Percentiles rank a stretch among this genome's conserved stretches.
phyloP scores from a whole-genome alignment of 2,797 vertebrate genomes.

The Phataginus tricuspis region DNA sequence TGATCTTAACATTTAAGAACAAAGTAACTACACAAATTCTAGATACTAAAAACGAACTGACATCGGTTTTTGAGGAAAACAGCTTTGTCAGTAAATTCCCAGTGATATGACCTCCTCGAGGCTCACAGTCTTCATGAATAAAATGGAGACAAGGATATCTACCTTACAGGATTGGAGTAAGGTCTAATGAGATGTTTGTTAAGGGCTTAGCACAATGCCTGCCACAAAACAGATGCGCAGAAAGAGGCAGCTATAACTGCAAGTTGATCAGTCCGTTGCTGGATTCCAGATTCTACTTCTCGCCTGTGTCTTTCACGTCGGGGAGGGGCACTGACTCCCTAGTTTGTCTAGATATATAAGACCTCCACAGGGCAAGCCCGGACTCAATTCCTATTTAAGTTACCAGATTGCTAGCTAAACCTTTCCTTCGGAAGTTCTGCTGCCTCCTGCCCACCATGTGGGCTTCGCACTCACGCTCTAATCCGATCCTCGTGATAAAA shows the following conservation, averaged over 20 bases:
- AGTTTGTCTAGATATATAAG: not conserved
- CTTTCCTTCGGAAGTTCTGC: not conserved
- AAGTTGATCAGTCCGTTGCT: not conserved
- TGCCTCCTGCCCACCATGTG: not conserved
- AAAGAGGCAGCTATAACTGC: not conserved
- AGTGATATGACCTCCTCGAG: not conserved
- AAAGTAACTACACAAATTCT: not conserved
- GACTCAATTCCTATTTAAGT: not conserved
- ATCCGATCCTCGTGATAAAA: constrained; percentile 92
- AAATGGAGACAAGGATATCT: not conserved
- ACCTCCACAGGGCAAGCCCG: not conserved
- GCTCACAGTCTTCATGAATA: not conserved
- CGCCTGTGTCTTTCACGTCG: not conserved
- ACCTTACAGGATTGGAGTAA: not conserved
- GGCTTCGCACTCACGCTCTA: constrained; percentile 90
- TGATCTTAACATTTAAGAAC: not conserved
- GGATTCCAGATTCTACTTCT: not conserved
- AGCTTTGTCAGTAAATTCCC: not conserved
- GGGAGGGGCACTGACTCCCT: not conserved
- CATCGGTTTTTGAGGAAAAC: not conserved
- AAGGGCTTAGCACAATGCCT: not conserved
- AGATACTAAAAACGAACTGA: not conserved
- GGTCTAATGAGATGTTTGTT: not conserved
- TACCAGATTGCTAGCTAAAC: not conserved
- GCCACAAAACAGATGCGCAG: not conserved